Conservation (phyloP, 2,113 vertebrate genomes). For the human (Homo sapiens) region GRCh38 chr9:3389001-3389500, state of each 20-base stretch:
- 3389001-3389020: neutral
- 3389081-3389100: neutral
- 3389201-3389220: neutral
- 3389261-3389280: neutral
- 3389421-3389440: neutral
- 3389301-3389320: neutral
- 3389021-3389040: neutral
- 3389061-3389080: neutral
- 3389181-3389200: neutral
- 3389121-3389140: neutral
- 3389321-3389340: neutral
- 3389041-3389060: neutral
- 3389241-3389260: neutral
- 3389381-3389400: neutral
- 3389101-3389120: neutral
- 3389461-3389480: neutral
- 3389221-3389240: neutral
- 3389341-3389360: neutral
- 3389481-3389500: neutral
- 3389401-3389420: neutral
- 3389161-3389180: neutral
- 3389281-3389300: neutral
- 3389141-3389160: conserved; percentile 33
- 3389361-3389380: neutral
- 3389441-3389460: neutral